Conservation (phyloP, 2,113 vertebrate genomes). For the Seriola quinqueradiata region DNA sequence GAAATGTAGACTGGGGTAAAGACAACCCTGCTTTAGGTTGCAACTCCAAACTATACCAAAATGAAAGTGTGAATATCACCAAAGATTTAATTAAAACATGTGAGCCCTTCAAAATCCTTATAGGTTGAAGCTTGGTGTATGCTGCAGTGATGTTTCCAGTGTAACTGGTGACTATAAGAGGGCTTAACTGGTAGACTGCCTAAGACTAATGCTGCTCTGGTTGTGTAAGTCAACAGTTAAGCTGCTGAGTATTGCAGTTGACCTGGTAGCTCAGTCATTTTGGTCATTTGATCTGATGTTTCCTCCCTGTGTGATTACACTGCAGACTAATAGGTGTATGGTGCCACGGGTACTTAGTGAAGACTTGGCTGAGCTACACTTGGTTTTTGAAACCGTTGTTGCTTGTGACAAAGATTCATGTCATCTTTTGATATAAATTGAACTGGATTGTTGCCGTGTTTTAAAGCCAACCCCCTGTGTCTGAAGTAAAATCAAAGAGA, state of each 20-base stretch:
- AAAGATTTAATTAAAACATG: neutral
- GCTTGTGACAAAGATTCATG: neutral
- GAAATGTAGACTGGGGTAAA: neutral
- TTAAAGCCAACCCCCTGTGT: neutral
- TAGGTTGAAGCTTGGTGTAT: neutral
- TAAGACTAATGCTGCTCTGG: slow-evolving; percentile 45
- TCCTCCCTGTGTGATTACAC: neutral
- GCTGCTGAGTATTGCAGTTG: neutral
- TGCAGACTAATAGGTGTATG: neutral
- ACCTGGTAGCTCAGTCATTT: slow-evolving; percentile 19
- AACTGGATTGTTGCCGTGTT: neutral
- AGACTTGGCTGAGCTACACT: neutral
- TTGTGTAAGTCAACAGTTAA: slow-evolving; percentile 57
- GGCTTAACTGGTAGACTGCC: slow-evolving; percentile 26
- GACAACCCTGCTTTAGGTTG: neutral
- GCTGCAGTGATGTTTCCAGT: neutral
- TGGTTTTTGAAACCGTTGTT: neutral
- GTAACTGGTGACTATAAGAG: slow-evolving; percentile 30
- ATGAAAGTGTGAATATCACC: neutral
- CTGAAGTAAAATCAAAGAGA: slow-evolving; percentile 32
- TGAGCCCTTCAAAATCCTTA: neutral
- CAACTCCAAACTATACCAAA: neutral
- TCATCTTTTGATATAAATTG: neutral
- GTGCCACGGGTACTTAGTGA: neutral
- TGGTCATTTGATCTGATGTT: slow-evolving; percentile 6